A percentile compares a stretch with the other conserved stretches of the same genome.
These are phyloP conservation scores for Apteryx owenii DNA, from an alignment of 2,113 vertebrate species.

Conservation along the genomic window DNA sequence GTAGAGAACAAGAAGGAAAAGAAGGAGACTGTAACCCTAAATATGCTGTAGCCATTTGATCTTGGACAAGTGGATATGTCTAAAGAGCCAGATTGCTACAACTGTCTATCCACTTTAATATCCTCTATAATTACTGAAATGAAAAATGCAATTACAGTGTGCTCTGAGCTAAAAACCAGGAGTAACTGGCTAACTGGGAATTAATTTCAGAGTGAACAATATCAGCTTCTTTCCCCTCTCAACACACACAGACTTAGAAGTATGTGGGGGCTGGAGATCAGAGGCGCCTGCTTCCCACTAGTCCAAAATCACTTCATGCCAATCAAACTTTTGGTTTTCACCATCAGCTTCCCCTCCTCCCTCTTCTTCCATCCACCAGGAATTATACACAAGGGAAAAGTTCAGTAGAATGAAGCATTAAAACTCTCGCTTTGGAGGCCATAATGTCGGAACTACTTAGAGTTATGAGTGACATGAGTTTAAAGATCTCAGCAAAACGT, in stretches of 20 bases:
- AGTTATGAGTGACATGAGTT: background rate
- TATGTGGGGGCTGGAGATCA: constrained; percentile 23
- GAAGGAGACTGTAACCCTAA: constrained; percentile 91
- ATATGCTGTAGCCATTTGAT: constrained; percentile 87
- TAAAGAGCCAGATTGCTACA: constrained; percentile 64
- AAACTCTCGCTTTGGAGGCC: background rate
- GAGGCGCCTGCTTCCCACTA: background rate
- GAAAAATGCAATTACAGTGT: constrained; percentile 64
- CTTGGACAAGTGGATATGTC: constrained; percentile 69
- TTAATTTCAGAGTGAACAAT: constrained; percentile 69
- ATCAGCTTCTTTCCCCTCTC: constrained; percentile 35
- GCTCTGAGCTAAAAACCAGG: constrained; percentile 65
- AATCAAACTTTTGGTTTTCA: constrained; percentile 27
- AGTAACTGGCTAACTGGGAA: constrained; percentile 62
- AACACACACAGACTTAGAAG: constrained; percentile 20
- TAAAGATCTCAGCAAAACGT: background rate
- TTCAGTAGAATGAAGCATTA: background rate
- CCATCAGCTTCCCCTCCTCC: constrained; percentile 5
- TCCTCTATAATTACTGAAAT: constrained; percentile 65
- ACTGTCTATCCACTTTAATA: constrained; percentile 71
- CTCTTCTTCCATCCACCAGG: background rate
- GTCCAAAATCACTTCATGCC: constrained; percentile 46
- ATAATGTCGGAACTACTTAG: background rate
- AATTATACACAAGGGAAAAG: background rate
- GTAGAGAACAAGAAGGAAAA: constrained; percentile 80